Evolutionary conservation across 1,140 invertebrate species (phyloP), one percentile per base, ranked within the genome.

Genomic region (Trissolcus basalis): DNA sequence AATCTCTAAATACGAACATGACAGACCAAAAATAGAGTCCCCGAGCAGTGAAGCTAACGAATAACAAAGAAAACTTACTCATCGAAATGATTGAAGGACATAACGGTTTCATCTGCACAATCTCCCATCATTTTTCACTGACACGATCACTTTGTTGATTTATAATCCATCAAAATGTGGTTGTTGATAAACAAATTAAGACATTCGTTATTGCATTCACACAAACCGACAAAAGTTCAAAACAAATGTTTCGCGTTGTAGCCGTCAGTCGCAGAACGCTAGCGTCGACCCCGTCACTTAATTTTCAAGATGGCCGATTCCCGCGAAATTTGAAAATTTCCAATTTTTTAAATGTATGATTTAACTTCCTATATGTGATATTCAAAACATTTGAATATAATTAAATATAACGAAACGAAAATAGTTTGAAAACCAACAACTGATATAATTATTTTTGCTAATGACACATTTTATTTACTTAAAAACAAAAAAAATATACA

Each of bases 211-310:
- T 54, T 59, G 27, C 12, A 35, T 41, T 15, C 55, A 33, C 14
- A 44, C 13, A 77, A 80, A 82, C 83, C 79, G 81, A 80, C 61
- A 78, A 74, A 78, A 74, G 78, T 84, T 85, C 49, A 78, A 84
- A 84, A 79, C 67, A 68, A 68, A 56, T 60, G 63, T 67, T 74
- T 79, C 59, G 5, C 33, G 48, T 77, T 67, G 54, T 8, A 11
- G 36, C 36, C 36, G 36, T 39, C 36, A 27, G 19, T 27, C 6
- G 19, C 19, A 3, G 19, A 6, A 3, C 19, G 19, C 19, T 27
- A 6, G 2, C 19, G 19, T 27, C 19, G 2, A 27, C 19, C 19
- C 19, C 19, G 19, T 27, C 19, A 27, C 19, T 27, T 1, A 27
- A n/a, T n/a, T n/a, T 27, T 6, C 19, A 27, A 27, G 19, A 27